Evolutionary conservation across 2,113 vertebrate species (phyloP), one percentile per base, ranked within the genome.

Genomic region (Corynorhinus townsendii): DNA sequence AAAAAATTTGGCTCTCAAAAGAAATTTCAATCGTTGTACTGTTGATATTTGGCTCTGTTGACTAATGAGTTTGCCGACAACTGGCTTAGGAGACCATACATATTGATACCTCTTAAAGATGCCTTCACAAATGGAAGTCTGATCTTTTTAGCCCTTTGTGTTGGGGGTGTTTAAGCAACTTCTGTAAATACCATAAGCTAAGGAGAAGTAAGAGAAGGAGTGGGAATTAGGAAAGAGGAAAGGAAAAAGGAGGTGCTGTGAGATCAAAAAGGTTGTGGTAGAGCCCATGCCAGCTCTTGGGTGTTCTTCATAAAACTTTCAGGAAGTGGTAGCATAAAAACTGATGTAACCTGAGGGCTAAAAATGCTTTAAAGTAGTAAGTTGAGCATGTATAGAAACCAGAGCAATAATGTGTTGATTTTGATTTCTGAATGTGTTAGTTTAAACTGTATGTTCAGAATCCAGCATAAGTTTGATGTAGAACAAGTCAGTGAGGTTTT

Each of bases 381-480:
- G 24, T 81, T 95, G 83, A 83, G 11, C 64, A 62, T 40, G 40
- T 89, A 69, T 30, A n/a, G 33, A 93, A 88, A 54, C 43, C 7
- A 43, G 66, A 83, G 54, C 62, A 66, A 33, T 89, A 66, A 33
- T 80, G 26, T 4, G 4, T 64, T 71, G 81, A 76, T 84, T 77
- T 64, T 96, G 24, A 82, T 80, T 91, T 94, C 79, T 73, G 84
- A 59, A 64, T 86, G 38, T 72, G 49, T 83, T 83, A 59, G 28
- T 95, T 95, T 17, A 45, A 95, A 81, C 24, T 76, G 24, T 19
- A 66, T 15, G 30, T 66, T 89, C 7, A 77, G 43, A 95, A 66
- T 90, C 52, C 30, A 45, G 24, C 71, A 76, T 12, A 33, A 10
- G 30, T 83, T 94, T 90, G 20, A 35, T 62, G 19, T 11, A 62